Evolutionary conservation across 2,113 vertebrate genomes (phyloP).

Genomic region (Tupaia chinensis): DNA sequence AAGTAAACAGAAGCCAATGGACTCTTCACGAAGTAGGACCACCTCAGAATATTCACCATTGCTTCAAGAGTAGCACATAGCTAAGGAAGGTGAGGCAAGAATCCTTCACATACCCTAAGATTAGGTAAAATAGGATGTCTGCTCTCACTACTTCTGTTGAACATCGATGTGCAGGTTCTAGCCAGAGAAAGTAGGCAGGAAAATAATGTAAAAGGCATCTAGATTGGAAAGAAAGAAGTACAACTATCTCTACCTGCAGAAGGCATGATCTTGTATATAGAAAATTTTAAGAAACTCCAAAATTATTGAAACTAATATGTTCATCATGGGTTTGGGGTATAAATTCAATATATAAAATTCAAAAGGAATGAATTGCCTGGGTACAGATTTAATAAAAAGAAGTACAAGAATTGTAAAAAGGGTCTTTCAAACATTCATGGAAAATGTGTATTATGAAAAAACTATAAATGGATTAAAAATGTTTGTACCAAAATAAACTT

Average conservation of each 20-base stretch:
- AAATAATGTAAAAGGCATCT: background rate
- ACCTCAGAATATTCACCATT: background rate
- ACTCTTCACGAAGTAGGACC: background rate
- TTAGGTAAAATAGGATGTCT: background rate
- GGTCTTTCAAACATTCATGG: too few relatives aligned
- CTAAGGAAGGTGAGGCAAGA: background rate
- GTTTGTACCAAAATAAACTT: too few relatives aligned
- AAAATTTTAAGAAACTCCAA: background rate
- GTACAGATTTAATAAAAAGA: background rate
- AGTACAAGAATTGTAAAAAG: background rate
- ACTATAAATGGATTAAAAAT: too few relatives aligned
- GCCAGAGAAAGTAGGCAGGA: background rate
- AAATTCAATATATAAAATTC: background rate
- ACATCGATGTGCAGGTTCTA: background rate
- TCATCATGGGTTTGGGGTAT: background rate
- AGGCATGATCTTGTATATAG: background rate
- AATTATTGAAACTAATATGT: background rate
- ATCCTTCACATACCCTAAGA: background rate
- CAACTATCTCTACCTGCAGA: background rate
- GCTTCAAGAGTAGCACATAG: background rate
- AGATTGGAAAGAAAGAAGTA: background rate
- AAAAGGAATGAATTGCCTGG: background rate
- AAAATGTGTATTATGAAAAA: too few relatives aligned
- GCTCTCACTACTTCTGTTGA: background rate
- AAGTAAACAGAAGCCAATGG: background rate